phyloP scores from a whole-genome alignment of 2,888 invertebrate species.

The Exephanes ischioxanthus region DNA sequence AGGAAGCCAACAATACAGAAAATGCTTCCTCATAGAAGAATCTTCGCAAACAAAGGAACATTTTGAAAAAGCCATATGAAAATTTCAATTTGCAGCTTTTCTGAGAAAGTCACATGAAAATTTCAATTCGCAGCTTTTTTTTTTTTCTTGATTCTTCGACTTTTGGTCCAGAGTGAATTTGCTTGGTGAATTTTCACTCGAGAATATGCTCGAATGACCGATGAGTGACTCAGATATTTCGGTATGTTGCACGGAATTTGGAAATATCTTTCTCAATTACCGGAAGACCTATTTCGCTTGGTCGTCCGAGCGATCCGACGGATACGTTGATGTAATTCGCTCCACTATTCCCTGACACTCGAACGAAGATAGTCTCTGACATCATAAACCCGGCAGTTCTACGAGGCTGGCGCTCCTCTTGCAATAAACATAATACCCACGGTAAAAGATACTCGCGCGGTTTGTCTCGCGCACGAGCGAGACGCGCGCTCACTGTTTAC shows the following conservation, averaged over 20 bases:
- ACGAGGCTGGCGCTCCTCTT: constrained; percentile 28
- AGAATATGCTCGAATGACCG: neutral
- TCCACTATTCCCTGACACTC: constrained; percentile 3
- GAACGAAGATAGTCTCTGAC: constrained; percentile 56
- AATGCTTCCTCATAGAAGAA: too few species aligned
- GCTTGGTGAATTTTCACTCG: neutral
- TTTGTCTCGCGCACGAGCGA: constrained; percentile 20
- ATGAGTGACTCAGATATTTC: constrained; percentile 28
- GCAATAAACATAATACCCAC: constrained; percentile 42
- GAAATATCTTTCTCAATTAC: constrained; percentile 9
- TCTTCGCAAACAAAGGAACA: too few species aligned
- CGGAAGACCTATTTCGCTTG: constrained; percentile 21
- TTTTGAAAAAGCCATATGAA: too few species aligned
- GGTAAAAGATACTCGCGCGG: constrained; percentile 15
- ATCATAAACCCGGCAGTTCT: constrained; percentile 33
- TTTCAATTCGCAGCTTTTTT: neutral
- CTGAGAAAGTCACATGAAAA: too few species aligned
- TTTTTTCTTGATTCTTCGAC: neutral
- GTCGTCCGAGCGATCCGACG: constrained; percentile 23
- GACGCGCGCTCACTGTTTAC: constrained; percentile 3
- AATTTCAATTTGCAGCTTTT: too few species aligned
- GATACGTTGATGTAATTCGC: constrained; percentile 29
- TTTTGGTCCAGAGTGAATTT: neutral
- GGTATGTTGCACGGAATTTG: constrained; percentile 12
- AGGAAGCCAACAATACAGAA: too few species aligned